Percentiles rank a stretch among this genome's conserved stretches.
phyloP scores from a whole-genome alignment of 2,888 invertebrate species.

The Rhagophthalmus giganteus region DNA sequence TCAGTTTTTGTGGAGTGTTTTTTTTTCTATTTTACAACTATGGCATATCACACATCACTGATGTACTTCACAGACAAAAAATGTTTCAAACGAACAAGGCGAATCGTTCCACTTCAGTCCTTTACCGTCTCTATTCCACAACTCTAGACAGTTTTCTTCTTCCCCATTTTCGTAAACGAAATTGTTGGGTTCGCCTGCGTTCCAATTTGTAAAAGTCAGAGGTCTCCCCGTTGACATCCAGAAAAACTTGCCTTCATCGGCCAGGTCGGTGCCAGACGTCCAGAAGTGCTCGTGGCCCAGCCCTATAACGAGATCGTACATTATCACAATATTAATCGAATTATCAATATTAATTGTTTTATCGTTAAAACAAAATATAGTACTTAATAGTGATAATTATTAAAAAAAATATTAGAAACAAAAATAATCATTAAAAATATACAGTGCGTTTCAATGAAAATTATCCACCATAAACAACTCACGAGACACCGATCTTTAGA shows the following conservation, averaged over 20 bases:
- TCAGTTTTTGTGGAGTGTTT: neutral
- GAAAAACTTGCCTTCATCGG: constrained; percentile 88
- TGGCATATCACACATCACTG: constrained; percentile 42
- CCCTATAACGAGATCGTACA: too few relatives aligned
- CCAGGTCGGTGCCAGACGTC: constrained; percentile 90
- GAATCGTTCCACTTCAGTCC: constrained; percentile 93
- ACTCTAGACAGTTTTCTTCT: constrained; percentile 87
- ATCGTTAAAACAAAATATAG: too few relatives aligned
- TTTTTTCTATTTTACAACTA: constrained; percentile 4
- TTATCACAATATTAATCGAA: too few relatives aligned
- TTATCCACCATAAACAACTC: too few relatives aligned
- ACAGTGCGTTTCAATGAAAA: too few relatives aligned
- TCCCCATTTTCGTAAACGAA: constrained; percentile 92
- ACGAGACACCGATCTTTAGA: too few relatives aligned
- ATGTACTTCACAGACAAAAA: constrained; percentile 86
- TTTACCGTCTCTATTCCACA: constrained; percentile 91
- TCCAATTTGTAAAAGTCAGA: constrained; percentile 90
- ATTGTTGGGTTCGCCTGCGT: constrained; percentile 91
- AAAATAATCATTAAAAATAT: too few relatives aligned
- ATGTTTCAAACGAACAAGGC: constrained; percentile 91
- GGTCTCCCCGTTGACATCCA: constrained; percentile 92
- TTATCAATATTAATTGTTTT: too few relatives aligned
- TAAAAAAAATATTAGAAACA: neutral
- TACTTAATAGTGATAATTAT: constrained; percentile 3
- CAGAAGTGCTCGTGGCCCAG: constrained; percentile 90